Base-by-base conservation (phyloP, 2,113 vertebrate genomes). In the Callospermophilus lateralis region DNA sequence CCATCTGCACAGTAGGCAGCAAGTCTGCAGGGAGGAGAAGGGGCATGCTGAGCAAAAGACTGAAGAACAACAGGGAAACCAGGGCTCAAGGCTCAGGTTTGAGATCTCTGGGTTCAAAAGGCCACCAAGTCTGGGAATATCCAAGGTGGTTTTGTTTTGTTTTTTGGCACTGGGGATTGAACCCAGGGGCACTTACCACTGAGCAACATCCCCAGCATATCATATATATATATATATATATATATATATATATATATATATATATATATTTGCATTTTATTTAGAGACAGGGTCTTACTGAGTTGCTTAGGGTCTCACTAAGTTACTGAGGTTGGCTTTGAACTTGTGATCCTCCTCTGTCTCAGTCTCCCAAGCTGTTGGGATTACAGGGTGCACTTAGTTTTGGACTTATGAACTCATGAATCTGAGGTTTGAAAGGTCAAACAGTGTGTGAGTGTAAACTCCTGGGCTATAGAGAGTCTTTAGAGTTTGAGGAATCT, bases 1-100 rank as follows among this genome's bases (percentile, higher is more conserved):
- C 98, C 39, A 99, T 98, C 88, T 98, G 98, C 87, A 99, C 77
- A 92, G 99, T 98, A 12, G 99, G 99, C 94, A 99, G 97, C 90
- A 98, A 98, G 94, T 99, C 99, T 99, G 98, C 1, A 53, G 95
- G 94, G 67, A 96, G 55, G 58, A 74, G 81, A 90, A 26, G 6
- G 61, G 26, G 6, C 16, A 13, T 51, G 55, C 15, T 34, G 4
- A 90, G 73, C 51, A 10, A 17, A 51, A 28, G 45, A 42, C 45
- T 22, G 30, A 63, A 63, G 28, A 55, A n/a, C 37, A 72, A 51
- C 72, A 28, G 17, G n/a, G 74, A 51, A 80, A 48, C 1, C 13
- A 53, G 42, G 55, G 19, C 48, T 58, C 70, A 20, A 37, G 2
- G 86, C 85, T 51, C 80, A 67, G 63, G 73, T 55, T 91, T 91